Conservation (phyloP, 1,140 invertebrate species). For the Microvelia longipes region DNA sequence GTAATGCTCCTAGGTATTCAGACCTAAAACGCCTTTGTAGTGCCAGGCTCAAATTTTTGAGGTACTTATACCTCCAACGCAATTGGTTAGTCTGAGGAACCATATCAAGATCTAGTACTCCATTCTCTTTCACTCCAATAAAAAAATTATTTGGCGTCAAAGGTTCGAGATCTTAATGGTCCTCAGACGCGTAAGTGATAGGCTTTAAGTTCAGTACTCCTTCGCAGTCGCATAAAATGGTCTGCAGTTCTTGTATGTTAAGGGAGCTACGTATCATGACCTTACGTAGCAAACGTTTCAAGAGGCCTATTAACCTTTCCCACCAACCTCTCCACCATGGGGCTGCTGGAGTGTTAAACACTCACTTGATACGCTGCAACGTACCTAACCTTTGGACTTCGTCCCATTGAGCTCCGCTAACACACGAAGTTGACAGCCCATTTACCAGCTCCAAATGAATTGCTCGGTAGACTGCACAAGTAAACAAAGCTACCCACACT, state of each 20-base stretch:
- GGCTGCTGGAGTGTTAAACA: background rate
- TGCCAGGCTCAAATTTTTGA: no score
- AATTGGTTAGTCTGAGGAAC: no score
- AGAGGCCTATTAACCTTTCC: background rate
- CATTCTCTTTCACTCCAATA: no score
- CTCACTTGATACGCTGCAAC: background rate
- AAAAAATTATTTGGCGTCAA: no score
- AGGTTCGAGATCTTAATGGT: no score
- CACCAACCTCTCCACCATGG: background rate
- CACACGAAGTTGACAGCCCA: background rate
- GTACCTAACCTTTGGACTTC: background rate
- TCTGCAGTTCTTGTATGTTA: background rate
- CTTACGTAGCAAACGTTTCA: background rate
- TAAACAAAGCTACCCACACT: conserved; percentile 27
- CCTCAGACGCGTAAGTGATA: background rate
- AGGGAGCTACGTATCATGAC: background rate
- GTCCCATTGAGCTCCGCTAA: background rate
- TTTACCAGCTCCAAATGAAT: conserved; percentile 26
- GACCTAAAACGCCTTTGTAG: no score
- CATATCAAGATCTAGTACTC: no score
- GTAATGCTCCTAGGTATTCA: no score
- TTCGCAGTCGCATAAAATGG: background rate
- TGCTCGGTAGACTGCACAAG: conserved; percentile 26
- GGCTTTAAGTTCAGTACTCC: background rate
- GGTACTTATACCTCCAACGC: no score